Evolutionary conservation across 2,888 invertebrate genomes (phyloP), one percentile per base, ranked within the genome.

Genomic region (Epinotia demarniana): DNA sequence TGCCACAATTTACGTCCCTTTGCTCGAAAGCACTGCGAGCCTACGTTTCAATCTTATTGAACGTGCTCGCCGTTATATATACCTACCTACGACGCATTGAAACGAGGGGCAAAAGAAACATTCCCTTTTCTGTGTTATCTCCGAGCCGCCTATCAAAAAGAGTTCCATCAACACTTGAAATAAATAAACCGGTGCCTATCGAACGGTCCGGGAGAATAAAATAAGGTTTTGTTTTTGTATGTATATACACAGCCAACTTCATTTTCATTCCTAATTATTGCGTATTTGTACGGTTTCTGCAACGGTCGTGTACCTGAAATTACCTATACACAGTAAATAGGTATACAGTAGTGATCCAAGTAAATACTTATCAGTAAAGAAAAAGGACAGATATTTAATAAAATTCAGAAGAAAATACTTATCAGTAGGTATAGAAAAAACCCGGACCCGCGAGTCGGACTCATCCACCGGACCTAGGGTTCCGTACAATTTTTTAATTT

Each of bases 31-130:
- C 86, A 84, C 85, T 87, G 78, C 83, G 80, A 83, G 84, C 81
- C 85, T 83, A 88, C 89, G 87, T 87, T 90, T 88, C 89, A 90
- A 91, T 90, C 89, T 89, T 89, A 91, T 90, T 89, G 89, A 86
- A 88, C 86, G 87, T 86, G 87, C 83, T 81, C 82, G 80, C 80
- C 55, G 79, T 84, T 82, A 86, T 85, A 87, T 19, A 11, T 8
- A n/a, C 8, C 12, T 81, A 83, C 82, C 80, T 64, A 71, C 43
- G 82, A 57, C 81, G 82, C 84, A 86, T 82, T 84, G 84, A 84
- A 84, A 81, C 80, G 81, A 82, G 82, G 82, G 81, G 80, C 84
- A 83, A 87, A 85, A 85, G 85, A 86, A 84, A 87, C 82, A 84
- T 85, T 85, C 82, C 81, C 80, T 84, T 87, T 86, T 83, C 66